These are phyloP conservation scores for Ptychodera flava DNA, from an alignment of 35 echinoderm and acorn worm genomes.

Conservation along the genomic window DNA sequence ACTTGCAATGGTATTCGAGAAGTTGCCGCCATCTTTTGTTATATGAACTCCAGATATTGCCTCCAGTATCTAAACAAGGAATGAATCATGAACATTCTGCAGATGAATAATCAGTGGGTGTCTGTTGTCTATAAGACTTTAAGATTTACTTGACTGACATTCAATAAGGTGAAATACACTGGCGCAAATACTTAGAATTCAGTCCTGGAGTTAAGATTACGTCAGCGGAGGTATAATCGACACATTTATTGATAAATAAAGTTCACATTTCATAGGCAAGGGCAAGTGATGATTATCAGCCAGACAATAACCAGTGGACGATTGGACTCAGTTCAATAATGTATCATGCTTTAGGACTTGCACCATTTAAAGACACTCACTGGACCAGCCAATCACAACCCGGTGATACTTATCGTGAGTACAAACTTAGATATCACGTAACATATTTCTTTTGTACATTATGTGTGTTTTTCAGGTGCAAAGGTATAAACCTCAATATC, in stretches of 20 bases:
- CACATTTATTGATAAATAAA: neutral
- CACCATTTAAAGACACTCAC: slow-evolving; percentile 21
- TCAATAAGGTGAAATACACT: no score
- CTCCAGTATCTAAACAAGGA: no score
- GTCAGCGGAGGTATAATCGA: neutral
- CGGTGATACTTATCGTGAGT: slow-evolving; percentile 28
- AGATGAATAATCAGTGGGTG: no score
- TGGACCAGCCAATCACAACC: slow-evolving; percentile 23
- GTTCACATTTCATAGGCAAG: slow-evolving; percentile 9
- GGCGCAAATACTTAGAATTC: no score
- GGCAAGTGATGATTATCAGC: slow-evolving; percentile 31
- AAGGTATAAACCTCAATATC: no score
- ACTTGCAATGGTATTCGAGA: neutral
- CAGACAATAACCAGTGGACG: slow-evolving; percentile 23
- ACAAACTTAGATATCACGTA: no score
- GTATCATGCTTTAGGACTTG: slow-evolving; percentile 20
- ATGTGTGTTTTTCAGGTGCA: neutral
- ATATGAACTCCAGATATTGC: no score
- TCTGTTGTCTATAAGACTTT: no score
- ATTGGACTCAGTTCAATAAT: slow-evolving; percentile 34
- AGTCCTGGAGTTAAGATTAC: no score
- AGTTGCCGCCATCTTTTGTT: neutral
- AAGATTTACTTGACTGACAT: no score
- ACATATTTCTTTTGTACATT: neutral
- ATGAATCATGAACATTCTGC: no score